Percentiles rank a stretch among this genome's conserved stretches.
phyloP scores from a whole-genome alignment of 92 coral and sea anemone species.

The Diadumene lineata region DNA sequence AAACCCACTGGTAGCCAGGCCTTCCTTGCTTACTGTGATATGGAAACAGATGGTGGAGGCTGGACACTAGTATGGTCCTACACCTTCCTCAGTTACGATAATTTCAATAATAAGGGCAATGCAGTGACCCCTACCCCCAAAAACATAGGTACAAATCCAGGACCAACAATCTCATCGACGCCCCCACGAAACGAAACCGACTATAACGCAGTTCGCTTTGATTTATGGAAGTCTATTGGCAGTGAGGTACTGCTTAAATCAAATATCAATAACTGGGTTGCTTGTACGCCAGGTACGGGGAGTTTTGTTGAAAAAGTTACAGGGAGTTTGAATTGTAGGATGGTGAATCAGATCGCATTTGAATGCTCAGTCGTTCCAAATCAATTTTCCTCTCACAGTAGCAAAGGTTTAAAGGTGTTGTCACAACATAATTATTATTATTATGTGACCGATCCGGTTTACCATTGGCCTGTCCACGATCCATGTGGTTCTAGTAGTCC shows the following conservation, averaged over 20 bases:
- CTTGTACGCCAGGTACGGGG: slow-evolving; percentile 48
- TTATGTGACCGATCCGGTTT: slow-evolving; percentile 1
- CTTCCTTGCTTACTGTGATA: slow-evolving; percentile 20
- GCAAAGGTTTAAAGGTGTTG: no score
- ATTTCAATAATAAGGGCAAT: slow-evolving; percentile 40
- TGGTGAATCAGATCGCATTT: slow-evolving; percentile 33
- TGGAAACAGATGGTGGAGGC: slow-evolving; percentile 33
- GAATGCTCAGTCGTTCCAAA: slow-evolving; percentile 32
- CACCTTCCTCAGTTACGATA: slow-evolving; percentile 16
- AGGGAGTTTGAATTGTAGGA: slow-evolving; percentile 45
- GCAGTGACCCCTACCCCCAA: slow-evolving; percentile 71
- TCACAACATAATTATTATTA: slow-evolving; percentile 1
- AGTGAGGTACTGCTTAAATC: slow-evolving; percentile 64
- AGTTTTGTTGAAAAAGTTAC: slow-evolving; percentile 36
- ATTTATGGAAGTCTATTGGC: slow-evolving; percentile 54
- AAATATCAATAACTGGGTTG: slow-evolving; percentile 75
- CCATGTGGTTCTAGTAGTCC: slow-evolving; percentile 29
- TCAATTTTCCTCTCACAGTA: no score
- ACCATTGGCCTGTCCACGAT: slow-evolving; percentile 38
- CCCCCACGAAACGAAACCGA: slow-evolving; percentile 54
- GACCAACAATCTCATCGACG: slow-evolving; percentile 46
- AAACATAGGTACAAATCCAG: not conserved
- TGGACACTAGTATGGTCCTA: slow-evolving; percentile 38
- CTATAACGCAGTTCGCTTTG: slow-evolving; percentile 56
- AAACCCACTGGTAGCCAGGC: slow-evolving; percentile 35